These are phyloP conservation scores for Eulemur macaco DNA, from an alignment of 2,113 vertebrate genomes.

Conservation along the genomic window DNA sequence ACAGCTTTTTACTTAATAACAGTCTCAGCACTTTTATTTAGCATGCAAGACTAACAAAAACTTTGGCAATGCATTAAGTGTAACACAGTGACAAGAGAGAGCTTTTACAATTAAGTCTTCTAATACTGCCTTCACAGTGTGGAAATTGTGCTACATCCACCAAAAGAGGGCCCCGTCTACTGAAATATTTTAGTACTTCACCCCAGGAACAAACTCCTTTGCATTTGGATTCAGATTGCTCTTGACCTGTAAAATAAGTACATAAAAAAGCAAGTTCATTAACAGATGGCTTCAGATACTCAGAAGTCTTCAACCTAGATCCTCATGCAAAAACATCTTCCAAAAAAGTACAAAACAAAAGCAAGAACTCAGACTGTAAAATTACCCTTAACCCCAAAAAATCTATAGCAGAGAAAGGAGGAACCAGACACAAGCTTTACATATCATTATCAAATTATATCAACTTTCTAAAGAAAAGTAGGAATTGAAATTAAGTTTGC, in stretches of 20 bases:
- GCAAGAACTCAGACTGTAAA: conserved; percentile 17
- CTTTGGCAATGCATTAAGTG: conserved; percentile 96
- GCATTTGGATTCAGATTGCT: conserved; percentile 96
- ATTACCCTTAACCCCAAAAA: conserved; percentile 12
- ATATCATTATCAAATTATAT: not conserved
- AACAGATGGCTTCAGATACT: conserved; percentile 59
- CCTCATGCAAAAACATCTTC: conserved; percentile 61
- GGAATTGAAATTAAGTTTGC: conserved; percentile 37
- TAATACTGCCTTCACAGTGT: conserved; percentile 93
- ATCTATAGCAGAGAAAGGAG: not conserved
- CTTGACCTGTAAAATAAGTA: conserved; percentile 87
- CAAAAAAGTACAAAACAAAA: conserved; percentile 29
- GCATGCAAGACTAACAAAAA: conserved; percentile 94
- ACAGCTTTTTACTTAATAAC: conserved; percentile 89
- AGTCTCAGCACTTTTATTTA: conserved; percentile 92
- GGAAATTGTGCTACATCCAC: conserved; percentile 89
- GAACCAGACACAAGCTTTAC: conserved; percentile 16
- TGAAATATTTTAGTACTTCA: conserved; percentile 93
- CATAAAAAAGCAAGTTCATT: conserved; percentile 78
- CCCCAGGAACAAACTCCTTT: conserved; percentile 96
- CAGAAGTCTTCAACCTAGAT: conserved; percentile 62
- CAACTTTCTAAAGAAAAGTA: conserved; percentile 39
- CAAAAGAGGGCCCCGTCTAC: conserved; percentile 88
- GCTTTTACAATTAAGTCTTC: conserved; percentile 92
- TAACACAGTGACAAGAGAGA: conserved; percentile 92